Base-by-base conservation (phyloP, 2,888 invertebrate genomes). In the Unio pictorum region DNA sequence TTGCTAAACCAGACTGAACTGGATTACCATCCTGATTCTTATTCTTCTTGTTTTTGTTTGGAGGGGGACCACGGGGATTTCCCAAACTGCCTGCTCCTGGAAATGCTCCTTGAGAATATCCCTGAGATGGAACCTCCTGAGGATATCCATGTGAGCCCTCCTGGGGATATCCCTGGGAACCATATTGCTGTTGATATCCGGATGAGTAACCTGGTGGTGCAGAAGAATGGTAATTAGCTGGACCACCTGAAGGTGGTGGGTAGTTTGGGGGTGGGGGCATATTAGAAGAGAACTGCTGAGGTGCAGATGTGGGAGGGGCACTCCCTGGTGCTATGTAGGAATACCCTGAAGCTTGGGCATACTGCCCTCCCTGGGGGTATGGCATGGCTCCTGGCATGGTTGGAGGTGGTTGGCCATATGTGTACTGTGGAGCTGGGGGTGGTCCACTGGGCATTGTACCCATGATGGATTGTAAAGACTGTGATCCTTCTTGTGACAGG, bases 401-500 rank as follows among this genome's bases (percentile, higher is more conserved):
- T 26, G 75, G 73, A 30, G 79, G 73, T 8, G 77, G 74, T 30
- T 76, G 79, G 17, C 71, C 56, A 62, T 78, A 80, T 28, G 68
- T 60, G 26, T 66, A 62, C 26, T 66, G 63, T 60, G 67, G 55
- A 20, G 72, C 67, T 45, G 70, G 70, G 20, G 69, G 58, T 11
- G 75, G 62, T 18, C 64, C 62, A 6, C 67, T 66, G 17, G 75
- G 67, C n/a, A 74, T 72, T 15, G 83, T 84, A 30, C 86, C 85
- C 67, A 89, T 83, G 54, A 89, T 77, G 11, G 82, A 83, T 81
- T 88, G 87, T 65, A 89, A 85, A 60, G 83, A 83, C 73, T 87
- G 86, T 28, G 84, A 83, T 4, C 89, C 89, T 67, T 89, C 88
- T 55, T 84, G 84, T 3, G 86, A 85, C 87, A 89, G 82, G 74